Conservation (phyloP, 1,140 invertebrate genomes). For the fruit fly (Drosophila melanogaster) region DNA sequence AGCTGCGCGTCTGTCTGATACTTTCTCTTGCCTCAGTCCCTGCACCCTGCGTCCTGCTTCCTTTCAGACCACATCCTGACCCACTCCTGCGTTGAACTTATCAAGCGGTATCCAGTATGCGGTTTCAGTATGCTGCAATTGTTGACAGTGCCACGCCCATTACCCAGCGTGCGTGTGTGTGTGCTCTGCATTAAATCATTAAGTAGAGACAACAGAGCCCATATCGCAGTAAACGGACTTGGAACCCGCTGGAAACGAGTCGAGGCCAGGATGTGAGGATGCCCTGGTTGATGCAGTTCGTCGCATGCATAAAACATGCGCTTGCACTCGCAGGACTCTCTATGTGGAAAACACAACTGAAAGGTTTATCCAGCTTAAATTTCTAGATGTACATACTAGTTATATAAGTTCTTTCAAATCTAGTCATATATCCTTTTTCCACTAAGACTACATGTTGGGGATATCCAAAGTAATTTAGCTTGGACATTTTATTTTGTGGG, state of each 20-base stretch:
- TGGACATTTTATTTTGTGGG: no score
- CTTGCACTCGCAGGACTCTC: slow-evolving; percentile 14
- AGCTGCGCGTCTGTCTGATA: slow-evolving; percentile 44
- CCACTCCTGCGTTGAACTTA: slow-evolving; percentile 53
- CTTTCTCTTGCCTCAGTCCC: slow-evolving; percentile 1
- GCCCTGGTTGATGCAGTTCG: slow-evolving; percentile 31
- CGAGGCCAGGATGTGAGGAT: slow-evolving; percentile 19
- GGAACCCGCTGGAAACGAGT: slow-evolving; percentile 29
- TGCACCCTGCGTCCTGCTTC: neutral
- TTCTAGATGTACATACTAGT: neutral
- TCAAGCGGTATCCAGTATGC: slow-evolving; percentile 61
- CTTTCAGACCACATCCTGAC: slow-evolving; percentile 15
- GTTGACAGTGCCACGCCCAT: slow-evolving; percentile 48
- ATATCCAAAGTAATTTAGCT: no score
- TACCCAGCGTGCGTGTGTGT: slow-evolving; percentile 41
- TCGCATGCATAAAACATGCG: slow-evolving; percentile 61
- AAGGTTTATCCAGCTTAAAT: neutral
- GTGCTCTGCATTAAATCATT: slow-evolving; percentile 76
- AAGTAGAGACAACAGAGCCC: slow-evolving; percentile 48
- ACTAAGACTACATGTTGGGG: no score
- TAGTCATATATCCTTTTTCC: no score
- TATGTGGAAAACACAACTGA: neutral
- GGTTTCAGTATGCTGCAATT: slow-evolving; percentile 71
- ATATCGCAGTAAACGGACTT: neutral
- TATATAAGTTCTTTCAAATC: no score